These are phyloP conservation scores for Cataglyphis altisquamis DNA, from an alignment of 2,888 invertebrate species.

Conservation along the genomic window DNA sequence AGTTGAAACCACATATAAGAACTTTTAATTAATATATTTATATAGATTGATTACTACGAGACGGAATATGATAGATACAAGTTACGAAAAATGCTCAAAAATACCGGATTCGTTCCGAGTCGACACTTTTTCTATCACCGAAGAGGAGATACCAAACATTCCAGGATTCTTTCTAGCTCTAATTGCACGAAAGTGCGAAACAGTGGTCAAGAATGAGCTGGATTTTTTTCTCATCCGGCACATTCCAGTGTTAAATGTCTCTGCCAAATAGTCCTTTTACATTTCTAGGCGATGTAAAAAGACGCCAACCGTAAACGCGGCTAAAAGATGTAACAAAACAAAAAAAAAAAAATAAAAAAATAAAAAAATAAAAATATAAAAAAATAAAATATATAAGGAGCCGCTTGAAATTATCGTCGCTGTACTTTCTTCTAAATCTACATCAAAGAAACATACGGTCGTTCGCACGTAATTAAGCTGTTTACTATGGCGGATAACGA, in stretches of 20 bases:
- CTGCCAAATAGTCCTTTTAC: constrained; percentile 55
- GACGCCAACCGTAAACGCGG: not conserved
- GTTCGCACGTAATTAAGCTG: constrained; percentile 64
- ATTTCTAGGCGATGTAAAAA: constrained; percentile 50
- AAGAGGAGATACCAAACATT: constrained; percentile 66
- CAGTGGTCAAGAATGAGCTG: constrained; percentile 59
- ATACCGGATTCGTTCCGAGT: constrained; percentile 42
- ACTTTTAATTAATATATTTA: constrained; percentile 55
- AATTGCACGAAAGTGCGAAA: constrained; percentile 67
- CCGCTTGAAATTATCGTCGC: constrained; percentile 50
- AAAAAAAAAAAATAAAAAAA: not conserved
- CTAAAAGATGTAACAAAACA: not conserved
- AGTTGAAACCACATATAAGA: not conserved
- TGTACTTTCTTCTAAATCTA: constrained; percentile 41
- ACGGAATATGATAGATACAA: constrained; percentile 36
- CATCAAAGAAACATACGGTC: constrained; percentile 47
- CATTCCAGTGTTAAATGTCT: constrained; percentile 67
- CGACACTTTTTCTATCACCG: constrained; percentile 47
- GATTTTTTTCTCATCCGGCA: constrained; percentile 63
- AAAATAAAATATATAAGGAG: not conserved
- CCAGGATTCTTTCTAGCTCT: constrained; percentile 63
- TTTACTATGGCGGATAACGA: constrained; percentile 69
- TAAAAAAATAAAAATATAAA: not conserved
- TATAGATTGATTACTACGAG: constrained; percentile 22
- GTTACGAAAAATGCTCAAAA: constrained; percentile 52